Base-by-base conservation (phyloP, 2,113 vertebrate genomes). In the Spermophilus dauricus region DNA sequence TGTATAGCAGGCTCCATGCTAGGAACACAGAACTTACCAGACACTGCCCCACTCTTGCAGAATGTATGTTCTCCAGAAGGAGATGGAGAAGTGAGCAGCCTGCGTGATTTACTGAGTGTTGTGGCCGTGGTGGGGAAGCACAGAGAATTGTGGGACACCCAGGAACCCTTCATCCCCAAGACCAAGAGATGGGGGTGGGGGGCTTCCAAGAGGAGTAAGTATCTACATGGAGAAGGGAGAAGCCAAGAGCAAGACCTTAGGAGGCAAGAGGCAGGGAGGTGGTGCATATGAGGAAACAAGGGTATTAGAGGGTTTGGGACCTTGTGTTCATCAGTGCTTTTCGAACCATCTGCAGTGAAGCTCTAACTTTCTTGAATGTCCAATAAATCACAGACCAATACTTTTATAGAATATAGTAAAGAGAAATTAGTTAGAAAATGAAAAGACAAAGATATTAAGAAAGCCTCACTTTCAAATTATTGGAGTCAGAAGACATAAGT, bases 371-470 rank as follows among this genome's bases (percentile, higher is more conserved):
- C 70, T 90, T 63, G 84, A 63, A 88, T 37, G 63, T 85, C 37
- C 67, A 76, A 28, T 24, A 83, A 53, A 77, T 42, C 75, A 39
- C 6, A n/a, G 26, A 10, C 12, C 20, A 69, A 63, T 51, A 28
- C 20, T 80, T 86, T 42, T 20, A 2, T 63, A 51, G 86, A 96
- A 80, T 30, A 51, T 12, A 32, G 26, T 61, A 34, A 80, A 85
- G 56, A 80, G n/a, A 10, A 85, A 92, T 81, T 80, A 76, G 32
- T 70, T 75, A 32, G 18, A 65, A 86, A 94, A 86, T 45, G 51
- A 69, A 81, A 69, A 14, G n/a, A 45, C 22, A 69, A n/a, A n/a
- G 10, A 32, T 22, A 70, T 75, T 90, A 85, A 70, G 18, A 56
- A 37, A 63, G 24, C 37, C 8, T 11, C 5, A 22, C 6, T 70